Percentiles rank a stretch among this genome's conserved stretches.
Conservation (phyloP, 2,113 vertebrate genomes). For the Conger conger region DNA sequence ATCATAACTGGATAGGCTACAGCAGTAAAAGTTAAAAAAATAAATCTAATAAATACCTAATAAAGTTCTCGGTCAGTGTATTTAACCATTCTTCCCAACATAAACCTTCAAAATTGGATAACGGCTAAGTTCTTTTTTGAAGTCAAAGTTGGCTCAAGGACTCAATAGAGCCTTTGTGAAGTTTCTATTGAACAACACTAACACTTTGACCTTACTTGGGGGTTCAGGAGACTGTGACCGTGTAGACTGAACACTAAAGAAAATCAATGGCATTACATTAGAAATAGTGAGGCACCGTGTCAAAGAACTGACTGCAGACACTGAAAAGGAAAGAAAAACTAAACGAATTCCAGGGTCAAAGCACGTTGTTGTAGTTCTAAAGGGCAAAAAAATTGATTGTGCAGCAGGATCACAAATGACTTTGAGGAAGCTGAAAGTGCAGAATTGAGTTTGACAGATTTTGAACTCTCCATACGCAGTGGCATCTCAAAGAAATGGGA, state of each 20-base stretch:
- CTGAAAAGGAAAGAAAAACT: neutral
- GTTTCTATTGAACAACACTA: neutral
- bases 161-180: neutral
- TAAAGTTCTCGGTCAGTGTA: no score
- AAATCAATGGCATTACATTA: neutral
- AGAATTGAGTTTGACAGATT: constrained; percentile 2
- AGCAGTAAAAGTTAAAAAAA: no score
- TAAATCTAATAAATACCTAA: no score
- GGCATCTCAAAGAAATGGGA: neutral
- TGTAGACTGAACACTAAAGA: neutral
- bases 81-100: no score
- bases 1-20: no score
- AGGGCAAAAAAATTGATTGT: neutral
- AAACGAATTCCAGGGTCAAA: neutral
- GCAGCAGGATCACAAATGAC: neutral
- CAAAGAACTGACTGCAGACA: neutral
- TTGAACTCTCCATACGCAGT: constrained; percentile 4
- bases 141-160: neutral
- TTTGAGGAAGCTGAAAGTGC: neutral
- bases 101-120: no score
- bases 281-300: neutral
- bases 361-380: neutral
- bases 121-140: neutral
- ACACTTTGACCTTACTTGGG: neutral
- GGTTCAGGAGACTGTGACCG: neutral